Evolutionary conservation across 2,113 vertebrate species (phyloP).

Genomic region (Aplodontia rufa): DNA sequence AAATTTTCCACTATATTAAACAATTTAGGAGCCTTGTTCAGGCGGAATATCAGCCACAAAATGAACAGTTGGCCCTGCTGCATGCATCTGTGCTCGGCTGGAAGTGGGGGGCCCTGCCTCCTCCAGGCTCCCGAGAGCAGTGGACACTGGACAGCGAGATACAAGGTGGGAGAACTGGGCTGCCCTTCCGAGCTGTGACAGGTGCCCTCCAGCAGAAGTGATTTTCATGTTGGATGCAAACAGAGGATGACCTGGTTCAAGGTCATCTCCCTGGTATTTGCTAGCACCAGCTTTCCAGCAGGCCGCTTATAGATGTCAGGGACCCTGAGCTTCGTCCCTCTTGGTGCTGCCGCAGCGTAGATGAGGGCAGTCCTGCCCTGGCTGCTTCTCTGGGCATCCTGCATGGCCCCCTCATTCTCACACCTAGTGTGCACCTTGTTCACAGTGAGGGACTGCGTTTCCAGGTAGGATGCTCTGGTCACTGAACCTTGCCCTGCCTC

Average conservation of each 20-base stretch:
- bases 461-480: neutral
- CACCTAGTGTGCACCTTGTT: fast-evolving
- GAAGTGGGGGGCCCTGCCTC: neutral
- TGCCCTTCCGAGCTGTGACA: neutral
- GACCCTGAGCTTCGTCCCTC: no score
- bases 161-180: neutral
- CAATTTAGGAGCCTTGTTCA: neutral
- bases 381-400: neutral
- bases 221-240: neutral
- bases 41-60: neutral
- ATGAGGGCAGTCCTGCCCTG: no score
- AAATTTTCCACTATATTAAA: neutral
- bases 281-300: no score
- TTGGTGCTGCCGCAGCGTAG: fast-evolving
- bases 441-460: neutral
- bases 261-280: no score
- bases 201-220: no score
- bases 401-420: fast-evolving
- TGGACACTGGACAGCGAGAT: no score
- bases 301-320: fast-evolving
- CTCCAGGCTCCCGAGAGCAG: neutral
- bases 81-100: fast-evolving
- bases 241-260: neutral
- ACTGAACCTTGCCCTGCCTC: neutral
- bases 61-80: fast-evolving